Conservation (phyloP, 1,140 invertebrate species). For the Trichonephila clavata region DNA sequence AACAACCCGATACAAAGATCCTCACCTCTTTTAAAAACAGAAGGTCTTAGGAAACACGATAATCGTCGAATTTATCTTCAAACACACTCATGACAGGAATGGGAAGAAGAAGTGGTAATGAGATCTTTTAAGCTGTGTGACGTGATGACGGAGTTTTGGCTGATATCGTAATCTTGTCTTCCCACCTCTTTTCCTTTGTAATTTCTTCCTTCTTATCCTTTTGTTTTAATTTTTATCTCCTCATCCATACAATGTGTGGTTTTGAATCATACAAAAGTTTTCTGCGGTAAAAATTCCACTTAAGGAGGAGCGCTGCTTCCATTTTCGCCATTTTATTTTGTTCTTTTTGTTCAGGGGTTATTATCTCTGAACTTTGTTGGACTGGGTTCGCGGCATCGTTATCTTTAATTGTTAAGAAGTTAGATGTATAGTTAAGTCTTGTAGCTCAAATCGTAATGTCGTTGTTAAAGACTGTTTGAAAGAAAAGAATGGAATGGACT, state of each 20-base stretch:
- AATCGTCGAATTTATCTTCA: constrained; percentile 74
- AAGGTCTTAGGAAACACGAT: constrained; percentile 66
- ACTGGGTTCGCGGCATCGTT: background rate
- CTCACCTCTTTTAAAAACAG: constrained; percentile 58
- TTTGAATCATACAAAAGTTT: constrained; percentile 74
- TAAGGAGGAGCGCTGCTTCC: background rate
- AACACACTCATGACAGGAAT: constrained; percentile 70
- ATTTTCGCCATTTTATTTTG: background rate
- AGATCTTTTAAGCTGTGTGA: constrained; percentile 70
- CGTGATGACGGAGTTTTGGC: constrained; percentile 61
- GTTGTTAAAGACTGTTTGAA: background rate
- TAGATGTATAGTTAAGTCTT: constrained; percentile 21
- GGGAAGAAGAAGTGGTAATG: constrained; percentile 43
- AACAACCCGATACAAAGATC: constrained; percentile 50
- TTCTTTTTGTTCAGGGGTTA: background rate
- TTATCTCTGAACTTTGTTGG: background rate
- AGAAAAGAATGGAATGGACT: background rate
- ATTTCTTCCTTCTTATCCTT: constrained; percentile 27
- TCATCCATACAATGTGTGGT: background rate
- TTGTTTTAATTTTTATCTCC: constrained; percentile 73
- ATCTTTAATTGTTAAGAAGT: background rate
- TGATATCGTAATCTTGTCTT: constrained; percentile 56
- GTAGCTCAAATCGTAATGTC: background rate
- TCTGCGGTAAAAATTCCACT: constrained; percentile 12
- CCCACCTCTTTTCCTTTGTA: background rate